Base-by-base conservation (phyloP, 2,888 invertebrate species). In the Leptinotarsa juncta region DNA sequence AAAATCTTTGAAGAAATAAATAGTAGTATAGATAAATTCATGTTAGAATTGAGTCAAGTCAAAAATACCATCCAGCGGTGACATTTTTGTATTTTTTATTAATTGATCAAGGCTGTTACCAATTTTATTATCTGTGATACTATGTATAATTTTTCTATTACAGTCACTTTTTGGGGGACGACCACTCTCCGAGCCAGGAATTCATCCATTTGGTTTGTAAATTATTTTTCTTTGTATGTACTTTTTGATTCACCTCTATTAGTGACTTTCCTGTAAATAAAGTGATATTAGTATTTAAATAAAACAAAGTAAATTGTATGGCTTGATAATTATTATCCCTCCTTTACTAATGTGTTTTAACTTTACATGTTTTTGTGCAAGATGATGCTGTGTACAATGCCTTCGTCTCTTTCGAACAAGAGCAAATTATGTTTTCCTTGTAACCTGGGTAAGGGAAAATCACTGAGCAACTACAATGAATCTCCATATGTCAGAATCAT, bases 1-100 rank as follows among this genome's bases (percentile, higher is more conserved):
- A 72, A 80, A 73, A 82, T 81, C 62, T 88, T 86, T 71, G 90
- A 91, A 85, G 93, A 92, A 87, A 89, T 93, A 84, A 90, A 90
- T 77, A 79, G 75, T 86, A 91, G 91, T 82, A 86, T 93, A 86
- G 91, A 93, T 88, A 89, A 88, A 84, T 93, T 93, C 87, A 92
- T 93, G 90, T 90, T 89, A 81, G 90, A 92, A 87, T 87, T 93
- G 84, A 91, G 90, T 84, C 89, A 89, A 86, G 89, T 92, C 79
- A 92, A 92, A 82, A 79, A 82, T 78, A 85, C 86, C 23, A 77
- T 85, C 85, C 83, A 90, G 90, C 83, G 88, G 87, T 86, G 73
- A 82, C 74, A 75, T 77, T 65, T 65, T 70, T 67, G 53, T 68
- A 68, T 32, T n/a, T 60, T 76, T 69, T 75, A 68, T 72, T 80